Evolutionary conservation across 2,888 invertebrate genomes (phyloP), one percentile per base, ranked within the genome.

Genomic region (Molorchus minor): DNA sequence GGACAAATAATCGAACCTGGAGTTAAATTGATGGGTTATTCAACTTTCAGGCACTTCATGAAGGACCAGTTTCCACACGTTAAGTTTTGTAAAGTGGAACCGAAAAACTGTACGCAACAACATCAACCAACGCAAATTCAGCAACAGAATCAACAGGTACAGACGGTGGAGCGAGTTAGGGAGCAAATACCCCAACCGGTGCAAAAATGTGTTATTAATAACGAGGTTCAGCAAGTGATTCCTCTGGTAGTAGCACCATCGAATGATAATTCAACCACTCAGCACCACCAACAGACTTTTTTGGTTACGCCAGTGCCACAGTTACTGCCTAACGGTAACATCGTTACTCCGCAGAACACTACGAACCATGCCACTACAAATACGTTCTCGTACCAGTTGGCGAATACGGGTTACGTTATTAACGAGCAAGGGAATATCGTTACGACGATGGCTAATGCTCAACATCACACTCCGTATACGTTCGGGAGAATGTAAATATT

Each of bases 41-140:
- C 91, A 1, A 91, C 91, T 7, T 92, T 92, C 80, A 83, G 91
- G 62, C 88, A 90, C 70, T 92, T 91, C 74, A 89, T 92, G 88
- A 91, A 90, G 75, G 90, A 90, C 70, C 91, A 91, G 75, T 92
- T 91, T 77, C 90, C 91, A 0, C 88, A 90, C 71, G 88, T 91
- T 2, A 89, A 88, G 74, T 91, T 91, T 74, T 82, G 82, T 41
- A 85, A 84, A 72, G 74, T 83, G 12, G 88, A 88, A 61, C 86
- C 86, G 0, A 87, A 87, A 71, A 84, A 83, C 66, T 81, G 83
- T 62, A 65, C 65, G 51, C 80, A 80, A 35, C 82, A 82, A 62
- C 82, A 82, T 55, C 71, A 70, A 17, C 79, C 80, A 36, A 49
- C 79, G 61, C 80, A 72, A 41, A 44, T 45, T 62, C 80, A 80